Evolutionary conservation across 2,797 vertebrate genomes (phyloP).

Genomic region (Propithecus perrieri): DNA sequence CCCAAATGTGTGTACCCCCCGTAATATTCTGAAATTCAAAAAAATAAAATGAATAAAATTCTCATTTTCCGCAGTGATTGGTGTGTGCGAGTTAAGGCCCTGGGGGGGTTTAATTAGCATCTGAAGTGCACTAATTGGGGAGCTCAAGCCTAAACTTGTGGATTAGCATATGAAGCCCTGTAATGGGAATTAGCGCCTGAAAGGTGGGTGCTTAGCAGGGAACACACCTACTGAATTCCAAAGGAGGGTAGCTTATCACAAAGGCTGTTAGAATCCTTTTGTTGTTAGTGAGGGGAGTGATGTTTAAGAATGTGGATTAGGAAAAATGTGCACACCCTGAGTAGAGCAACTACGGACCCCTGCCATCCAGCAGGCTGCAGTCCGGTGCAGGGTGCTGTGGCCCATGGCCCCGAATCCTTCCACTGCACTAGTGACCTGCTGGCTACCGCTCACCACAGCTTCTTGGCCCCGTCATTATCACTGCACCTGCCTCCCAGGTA

Average conservation of each 20-base stretch:
- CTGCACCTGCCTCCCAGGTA: neutral
- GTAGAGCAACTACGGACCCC: neutral
- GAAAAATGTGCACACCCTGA: rapidly evolving
- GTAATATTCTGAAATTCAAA: too few species aligned
- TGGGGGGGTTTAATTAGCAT: neutral
- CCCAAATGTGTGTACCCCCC: too few species aligned
- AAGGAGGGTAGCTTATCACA: neutral
- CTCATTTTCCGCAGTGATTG: neutral
- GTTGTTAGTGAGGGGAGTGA: neutral
- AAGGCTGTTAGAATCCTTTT: neutral
- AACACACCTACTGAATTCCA: neutral
- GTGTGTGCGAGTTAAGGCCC: neutral
- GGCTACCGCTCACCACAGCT: rapidly evolving
- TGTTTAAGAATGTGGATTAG: neutral
- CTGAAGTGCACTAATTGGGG: neutral
- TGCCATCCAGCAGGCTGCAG: rapidly evolving
- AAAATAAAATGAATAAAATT: too few species aligned
- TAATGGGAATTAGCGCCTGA: neutral
- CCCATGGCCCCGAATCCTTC: rapidly evolving
- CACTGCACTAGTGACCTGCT: too few species aligned
- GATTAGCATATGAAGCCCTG: neutral
- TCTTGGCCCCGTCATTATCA: neutral
- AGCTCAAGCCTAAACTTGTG: neutral
- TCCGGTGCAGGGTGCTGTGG: neutral
- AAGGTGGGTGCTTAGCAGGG: neutral